phyloP scores from a whole-genome alignment of 2,888 invertebrate species.

The Pogonocherus hispidulus region DNA sequence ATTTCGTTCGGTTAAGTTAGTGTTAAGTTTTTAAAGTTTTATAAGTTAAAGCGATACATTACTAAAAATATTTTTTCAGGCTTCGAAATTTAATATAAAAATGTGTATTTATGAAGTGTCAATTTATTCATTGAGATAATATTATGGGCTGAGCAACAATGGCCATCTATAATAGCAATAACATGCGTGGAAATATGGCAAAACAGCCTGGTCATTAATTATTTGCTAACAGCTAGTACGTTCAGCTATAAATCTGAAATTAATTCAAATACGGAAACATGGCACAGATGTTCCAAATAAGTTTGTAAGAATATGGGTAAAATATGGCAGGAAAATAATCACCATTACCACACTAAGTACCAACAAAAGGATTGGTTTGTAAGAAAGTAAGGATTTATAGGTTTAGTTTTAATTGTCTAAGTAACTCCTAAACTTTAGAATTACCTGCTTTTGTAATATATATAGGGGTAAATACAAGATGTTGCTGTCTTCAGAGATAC shows the following conservation, averaged over 20 bases:
- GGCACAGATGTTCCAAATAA: constrained; percentile 43
- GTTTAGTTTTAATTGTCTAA: constrained; percentile 49
- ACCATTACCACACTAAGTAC: constrained; percentile 45
- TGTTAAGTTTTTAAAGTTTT: too few relatives aligned
- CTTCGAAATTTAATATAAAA: too few relatives aligned
- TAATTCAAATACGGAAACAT: constrained; percentile 40
- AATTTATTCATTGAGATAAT: too few relatives aligned
- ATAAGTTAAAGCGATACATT: too few relatives aligned
- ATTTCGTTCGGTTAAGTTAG: too few relatives aligned
- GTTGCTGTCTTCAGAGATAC: constrained; percentile 13
- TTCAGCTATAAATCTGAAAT: constrained; percentile 35
- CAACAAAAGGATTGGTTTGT: constrained; percentile 45
- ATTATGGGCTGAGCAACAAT: too few relatives aligned
- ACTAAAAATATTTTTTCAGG: too few relatives aligned
- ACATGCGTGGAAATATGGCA: neutral
- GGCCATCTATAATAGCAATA: too few relatives aligned
- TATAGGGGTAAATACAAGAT: constrained; percentile 36
- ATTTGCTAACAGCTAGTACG: constrained; percentile 13
- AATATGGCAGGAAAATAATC: constrained; percentile 46
- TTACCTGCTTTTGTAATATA: constrained; percentile 35
- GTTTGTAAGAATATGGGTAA: constrained; percentile 45
- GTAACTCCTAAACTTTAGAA: constrained; percentile 33
- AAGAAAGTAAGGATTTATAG: constrained; percentile 49
- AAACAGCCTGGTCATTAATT: too few relatives aligned
- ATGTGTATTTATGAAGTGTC: too few relatives aligned